These are phyloP conservation scores for Cantharis rufa DNA, from an alignment of 2,888 invertebrate genomes.

Conservation along the genomic window DNA sequence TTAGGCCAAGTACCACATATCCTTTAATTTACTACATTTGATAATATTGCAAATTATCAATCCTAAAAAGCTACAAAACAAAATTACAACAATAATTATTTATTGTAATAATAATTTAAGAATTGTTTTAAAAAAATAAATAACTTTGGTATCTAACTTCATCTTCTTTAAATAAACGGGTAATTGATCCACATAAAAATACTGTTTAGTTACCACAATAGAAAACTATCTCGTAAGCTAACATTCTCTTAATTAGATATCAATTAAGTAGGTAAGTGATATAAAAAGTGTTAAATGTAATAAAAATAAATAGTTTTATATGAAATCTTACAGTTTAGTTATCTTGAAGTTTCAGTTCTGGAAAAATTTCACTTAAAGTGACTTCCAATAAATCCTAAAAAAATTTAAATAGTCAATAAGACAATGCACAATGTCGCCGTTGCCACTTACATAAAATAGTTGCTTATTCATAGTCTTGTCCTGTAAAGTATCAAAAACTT, in stretches of 20 bases:
- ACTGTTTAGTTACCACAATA: not conserved
- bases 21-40: not conserved
- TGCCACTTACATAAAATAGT: slow-evolving; percentile 79
- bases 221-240: not conserved
- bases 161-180: not conserved
- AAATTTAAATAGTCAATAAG: slow-evolving; percentile 23
- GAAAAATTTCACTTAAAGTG: slow-evolving; percentile 69
- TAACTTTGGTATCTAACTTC: not conserved
- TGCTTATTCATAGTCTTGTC: slow-evolving; percentile 87
- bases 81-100: not conserved
- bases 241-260: not conserved
- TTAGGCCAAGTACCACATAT: not conserved
- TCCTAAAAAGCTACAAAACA: not conserved
- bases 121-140: not conserved
- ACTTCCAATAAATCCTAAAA: slow-evolving; percentile 71
- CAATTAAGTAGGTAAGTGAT: not conserved
- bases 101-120: not conserved
- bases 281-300: not conserved
- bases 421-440: not conserved
- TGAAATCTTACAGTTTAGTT: slow-evolving; percentile 14
- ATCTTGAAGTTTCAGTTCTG: slow-evolving; percentile 64
- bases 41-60: not conserved
- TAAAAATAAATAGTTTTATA: slow-evolving; percentile 18
- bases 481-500: slow-evolving; percentile 86
- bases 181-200: not conserved